phyloP scores from a whole-genome alignment of 2,797 vertebrate species.

The Clarias pachynema region DNA sequence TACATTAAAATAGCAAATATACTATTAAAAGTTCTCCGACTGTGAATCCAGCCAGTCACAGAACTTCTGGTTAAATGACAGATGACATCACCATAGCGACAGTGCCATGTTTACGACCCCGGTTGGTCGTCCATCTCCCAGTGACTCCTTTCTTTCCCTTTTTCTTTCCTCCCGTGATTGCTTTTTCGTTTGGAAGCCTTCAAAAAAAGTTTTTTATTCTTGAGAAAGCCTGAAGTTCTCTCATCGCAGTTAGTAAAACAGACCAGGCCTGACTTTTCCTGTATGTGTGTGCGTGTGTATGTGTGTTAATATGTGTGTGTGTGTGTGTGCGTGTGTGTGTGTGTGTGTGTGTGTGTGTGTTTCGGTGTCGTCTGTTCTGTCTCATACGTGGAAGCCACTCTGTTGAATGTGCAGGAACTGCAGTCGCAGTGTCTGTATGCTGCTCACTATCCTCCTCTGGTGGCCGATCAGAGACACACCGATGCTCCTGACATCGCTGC shows the following conservation, averaged over 20 bases:
- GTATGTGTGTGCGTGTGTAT: slow-evolving; percentile 8
- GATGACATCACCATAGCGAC: slow-evolving; percentile 71
- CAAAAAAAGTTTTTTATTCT: slow-evolving; percentile 8
- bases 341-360: slow-evolving; percentile 59
- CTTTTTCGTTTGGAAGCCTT: slow-evolving; percentile 45
- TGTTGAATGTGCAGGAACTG: slow-evolving; percentile 96
- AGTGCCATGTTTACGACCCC: slow-evolving; percentile 66
- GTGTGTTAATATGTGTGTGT: slow-evolving; percentile 55
- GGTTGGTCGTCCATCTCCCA: slow-evolving; percentile 42
- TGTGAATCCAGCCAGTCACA: slow-evolving; percentile 79
- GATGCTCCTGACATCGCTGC: slow-evolving; percentile 78
- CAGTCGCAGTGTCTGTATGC: slow-evolving; percentile 97
- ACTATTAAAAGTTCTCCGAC: slow-evolving; percentile 73
- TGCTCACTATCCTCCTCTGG: slow-evolving; percentile 99
- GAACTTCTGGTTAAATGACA: slow-evolving; percentile 73
- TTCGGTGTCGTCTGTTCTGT: slow-evolving; percentile 46
- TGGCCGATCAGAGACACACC: slow-evolving; percentile 81
- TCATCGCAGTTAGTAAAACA: slow-evolving; percentile 29
- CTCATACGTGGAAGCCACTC: slow-evolving; percentile 85
- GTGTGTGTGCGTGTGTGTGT: slow-evolving; percentile 63
- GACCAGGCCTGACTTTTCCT: slow-evolving; percentile 31
- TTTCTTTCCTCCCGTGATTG: slow-evolving; percentile 14
- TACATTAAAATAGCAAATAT: slow-evolving; percentile 75
- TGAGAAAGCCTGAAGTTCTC: slow-evolving; percentile 36
- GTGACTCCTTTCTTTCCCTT: slow-evolving; percentile 36